Evolutionary conservation across 2,888 invertebrate species (phyloP).

Genomic region (Synanthedon myopaeformis): DNA sequence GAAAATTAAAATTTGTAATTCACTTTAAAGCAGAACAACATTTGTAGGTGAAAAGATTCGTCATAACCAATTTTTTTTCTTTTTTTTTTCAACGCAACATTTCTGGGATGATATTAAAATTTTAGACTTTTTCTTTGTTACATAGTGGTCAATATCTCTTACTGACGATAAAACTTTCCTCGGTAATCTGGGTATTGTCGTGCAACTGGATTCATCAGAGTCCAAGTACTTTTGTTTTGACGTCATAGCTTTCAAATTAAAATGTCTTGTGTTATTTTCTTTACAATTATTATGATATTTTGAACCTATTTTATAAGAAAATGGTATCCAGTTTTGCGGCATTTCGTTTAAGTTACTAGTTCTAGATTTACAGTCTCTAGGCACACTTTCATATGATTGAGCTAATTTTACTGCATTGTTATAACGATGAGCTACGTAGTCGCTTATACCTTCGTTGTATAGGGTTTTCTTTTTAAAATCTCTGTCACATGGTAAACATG

Average conservation of each 20-base stretch:
- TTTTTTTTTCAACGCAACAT: too few relatives aligned
- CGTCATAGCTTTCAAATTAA: too few relatives aligned
- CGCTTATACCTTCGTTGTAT: conserved; percentile 48
- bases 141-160: conserved; percentile 20
- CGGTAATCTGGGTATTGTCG: conserved; percentile 16
- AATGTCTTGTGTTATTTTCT: conserved; percentile 3
- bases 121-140: conserved; percentile 6
- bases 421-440: conserved; percentile 13
- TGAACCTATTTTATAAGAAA: conserved; percentile 26
- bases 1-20: too few relatives aligned
- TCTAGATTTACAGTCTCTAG: conserved; percentile 8
- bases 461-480: conserved; percentile 20
- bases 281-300: conserved; percentile 36
- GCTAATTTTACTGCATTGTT: conserved; percentile 2
- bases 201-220: too few relatives aligned
- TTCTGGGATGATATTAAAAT: background rate
- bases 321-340: conserved; percentile 20
- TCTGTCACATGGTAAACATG: background rate
- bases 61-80: too few relatives aligned
- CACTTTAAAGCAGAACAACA: too few relatives aligned
- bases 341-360: conserved; percentile 1
- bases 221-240: too few relatives aligned
- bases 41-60: too few relatives aligned
- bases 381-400: conserved; percentile 7
- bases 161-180: conserved; percentile 30